Evolutionary conservation across 1,140 invertebrate species (phyloP).

Genomic region (Drosophila obscura): DNA sequence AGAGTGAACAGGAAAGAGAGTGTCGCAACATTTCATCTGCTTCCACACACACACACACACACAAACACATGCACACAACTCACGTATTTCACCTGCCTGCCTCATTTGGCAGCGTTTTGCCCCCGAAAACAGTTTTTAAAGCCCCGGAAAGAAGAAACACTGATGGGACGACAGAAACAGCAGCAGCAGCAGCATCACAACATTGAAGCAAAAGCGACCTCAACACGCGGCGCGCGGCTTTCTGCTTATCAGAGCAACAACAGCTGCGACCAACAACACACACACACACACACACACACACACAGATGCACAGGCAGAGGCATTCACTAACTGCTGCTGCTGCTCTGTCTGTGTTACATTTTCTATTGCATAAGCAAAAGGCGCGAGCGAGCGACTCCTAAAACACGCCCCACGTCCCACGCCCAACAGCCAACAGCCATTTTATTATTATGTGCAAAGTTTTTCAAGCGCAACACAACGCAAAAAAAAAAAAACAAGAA

Average conservation of each 20-base stretch:
- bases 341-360: constrained; percentile 41
- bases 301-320: neutral
- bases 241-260: constrained; percentile 68
- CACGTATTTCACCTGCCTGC: constrained; percentile 65
- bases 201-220: constrained; percentile 42
- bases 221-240: constrained; percentile 41
- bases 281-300: constrained; percentile 23
- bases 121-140: constrained; percentile 57
- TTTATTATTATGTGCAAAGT: constrained; percentile 81
- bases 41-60: constrained; percentile 13
- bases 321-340: neutral
- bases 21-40: constrained; percentile 38
- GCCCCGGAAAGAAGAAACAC: constrained; percentile 20
- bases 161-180: constrained; percentile 37
- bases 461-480: constrained; percentile 52
- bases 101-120: constrained; percentile 36
- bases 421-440: constrained; percentile 63
- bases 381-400: constrained; percentile 52
- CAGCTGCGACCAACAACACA: constrained; percentile 51
- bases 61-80: constrained; percentile 29
- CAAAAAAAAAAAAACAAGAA: constrained; percentile 34
- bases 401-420: neutral
- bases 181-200: constrained; percentile 28
- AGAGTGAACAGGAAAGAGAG: too few relatives aligned
- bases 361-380: constrained; percentile 75